Conservation (phyloP, 2,888 invertebrate genomes). For the Cyaniris semiargus region DNA sequence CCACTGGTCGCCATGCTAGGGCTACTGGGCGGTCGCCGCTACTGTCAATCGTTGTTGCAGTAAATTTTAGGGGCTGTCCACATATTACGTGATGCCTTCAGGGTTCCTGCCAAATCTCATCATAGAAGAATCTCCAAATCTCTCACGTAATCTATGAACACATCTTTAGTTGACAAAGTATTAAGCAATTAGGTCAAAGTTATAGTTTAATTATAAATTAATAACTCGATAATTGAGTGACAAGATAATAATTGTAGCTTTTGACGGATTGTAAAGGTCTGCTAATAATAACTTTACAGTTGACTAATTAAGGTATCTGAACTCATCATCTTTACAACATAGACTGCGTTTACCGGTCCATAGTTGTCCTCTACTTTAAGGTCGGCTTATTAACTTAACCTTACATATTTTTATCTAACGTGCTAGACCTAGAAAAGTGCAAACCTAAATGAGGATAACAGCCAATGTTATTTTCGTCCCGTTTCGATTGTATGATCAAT, state of each 20-base stretch:
- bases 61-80: too few relatives aligned
- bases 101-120: too few relatives aligned
- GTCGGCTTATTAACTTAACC: slow-evolving; percentile 5
- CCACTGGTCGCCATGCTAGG: too few relatives aligned
- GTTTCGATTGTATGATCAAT: too few relatives aligned
- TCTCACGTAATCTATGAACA: too few relatives aligned
- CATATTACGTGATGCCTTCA: too few relatives aligned
- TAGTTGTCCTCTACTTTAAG: background rate
- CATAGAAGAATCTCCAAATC: too few relatives aligned
- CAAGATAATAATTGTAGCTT: background rate
- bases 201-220: background rate
- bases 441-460: background rate
- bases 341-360: background rate
- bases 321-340: background rate
- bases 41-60: too few relatives aligned
- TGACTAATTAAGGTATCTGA: background rate
- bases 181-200: background rate
- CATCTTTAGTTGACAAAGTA: too few relatives aligned
- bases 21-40: too few relatives aligned
- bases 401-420: background rate
- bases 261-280: background rate
- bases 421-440: slow-evolving; percentile 7
- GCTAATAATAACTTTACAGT: background rate
- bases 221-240: background rate
- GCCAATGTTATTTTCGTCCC: too few relatives aligned